phyloP scores from a whole-genome alignment of 2,797 vertebrate species.

The Petrocephalus sullivani region DNA sequence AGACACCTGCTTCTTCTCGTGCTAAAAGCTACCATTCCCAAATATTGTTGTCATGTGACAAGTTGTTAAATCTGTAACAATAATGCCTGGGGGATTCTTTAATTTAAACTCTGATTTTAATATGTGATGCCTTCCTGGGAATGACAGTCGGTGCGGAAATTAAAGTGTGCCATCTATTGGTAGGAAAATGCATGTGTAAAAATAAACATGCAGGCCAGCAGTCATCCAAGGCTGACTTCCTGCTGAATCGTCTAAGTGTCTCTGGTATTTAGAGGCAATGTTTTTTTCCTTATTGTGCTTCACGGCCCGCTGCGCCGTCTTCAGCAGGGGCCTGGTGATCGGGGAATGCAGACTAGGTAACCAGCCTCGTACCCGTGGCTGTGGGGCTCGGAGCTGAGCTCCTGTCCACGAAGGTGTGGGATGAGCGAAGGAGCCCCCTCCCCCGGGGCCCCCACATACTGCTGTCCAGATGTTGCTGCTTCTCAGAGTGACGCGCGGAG shows the following conservation, averaged over 20 bases:
- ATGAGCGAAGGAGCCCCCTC: neutral
- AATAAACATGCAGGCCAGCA: neutral
- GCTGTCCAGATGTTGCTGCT: neutral
- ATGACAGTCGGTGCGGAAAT: neutral
- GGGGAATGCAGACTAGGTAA: too few species aligned
- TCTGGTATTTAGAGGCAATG: neutral
- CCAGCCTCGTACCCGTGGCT: neutral
- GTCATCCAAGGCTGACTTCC: neutral
- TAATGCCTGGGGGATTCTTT: neutral
- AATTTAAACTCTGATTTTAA: neutral
- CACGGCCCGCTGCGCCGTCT: neutral
- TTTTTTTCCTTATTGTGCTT: neutral
- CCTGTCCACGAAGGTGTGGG: neutral
- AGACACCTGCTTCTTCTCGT: neutral
- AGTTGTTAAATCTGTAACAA: neutral
- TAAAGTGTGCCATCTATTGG: constrained; percentile 19
- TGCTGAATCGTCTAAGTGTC: neutral
- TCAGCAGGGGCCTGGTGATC: neutral
- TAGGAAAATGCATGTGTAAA: neutral
- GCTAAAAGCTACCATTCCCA: neutral
- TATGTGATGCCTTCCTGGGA: neutral
- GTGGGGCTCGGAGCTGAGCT: neutral
- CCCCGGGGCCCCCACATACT: neutral
- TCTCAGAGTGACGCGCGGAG: neutral
- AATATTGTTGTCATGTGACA: neutral